These are phyloP conservation scores for Sternotherus odoratus DNA, from an alignment of 2,797 vertebrate genomes.

Conservation along the genomic window DNA sequence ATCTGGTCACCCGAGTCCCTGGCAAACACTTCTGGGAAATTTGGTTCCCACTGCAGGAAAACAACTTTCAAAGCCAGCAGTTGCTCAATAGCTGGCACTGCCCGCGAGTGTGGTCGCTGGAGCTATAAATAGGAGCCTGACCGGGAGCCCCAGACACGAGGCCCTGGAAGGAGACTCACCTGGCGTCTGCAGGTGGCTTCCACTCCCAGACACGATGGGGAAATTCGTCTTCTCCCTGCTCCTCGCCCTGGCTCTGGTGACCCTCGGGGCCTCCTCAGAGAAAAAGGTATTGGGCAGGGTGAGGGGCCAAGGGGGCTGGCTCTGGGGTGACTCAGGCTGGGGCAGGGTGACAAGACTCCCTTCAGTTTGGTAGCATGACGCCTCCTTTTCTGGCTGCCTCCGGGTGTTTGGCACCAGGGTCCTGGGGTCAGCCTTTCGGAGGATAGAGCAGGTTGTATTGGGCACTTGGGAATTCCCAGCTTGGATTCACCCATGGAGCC, in stretches of 20 bases:
- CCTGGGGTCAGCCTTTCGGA: no score
- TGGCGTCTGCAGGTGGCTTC: fast-evolving
- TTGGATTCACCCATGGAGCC: no score
- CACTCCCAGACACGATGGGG: constrained; percentile 7
- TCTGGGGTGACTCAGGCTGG: no score
- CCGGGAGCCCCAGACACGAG: not conserved
- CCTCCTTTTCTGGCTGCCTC: no score
- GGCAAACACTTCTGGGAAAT: not conserved
- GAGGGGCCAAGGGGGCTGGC: not conserved
- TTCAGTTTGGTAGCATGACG: no score
- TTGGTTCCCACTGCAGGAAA: not conserved
- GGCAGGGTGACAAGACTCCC: no score
- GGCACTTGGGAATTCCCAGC: no score
- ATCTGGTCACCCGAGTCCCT: no score
- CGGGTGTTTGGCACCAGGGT: no score
- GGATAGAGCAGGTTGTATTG: no score
- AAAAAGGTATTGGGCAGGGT: fast-evolving
- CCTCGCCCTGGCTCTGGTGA: constrained; percentile 23
- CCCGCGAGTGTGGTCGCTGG: fast-evolving
- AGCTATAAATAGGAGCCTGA: constrained; percentile 5
- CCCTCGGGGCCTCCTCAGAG: fast-evolving
- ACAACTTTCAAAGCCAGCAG: not conserved
- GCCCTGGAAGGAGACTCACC: not conserved
- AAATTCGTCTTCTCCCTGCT: not conserved
- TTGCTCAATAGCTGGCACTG: not conserved